Conservation (phyloP, 2,888 invertebrate genomes). For the Protula sp. region DNA sequence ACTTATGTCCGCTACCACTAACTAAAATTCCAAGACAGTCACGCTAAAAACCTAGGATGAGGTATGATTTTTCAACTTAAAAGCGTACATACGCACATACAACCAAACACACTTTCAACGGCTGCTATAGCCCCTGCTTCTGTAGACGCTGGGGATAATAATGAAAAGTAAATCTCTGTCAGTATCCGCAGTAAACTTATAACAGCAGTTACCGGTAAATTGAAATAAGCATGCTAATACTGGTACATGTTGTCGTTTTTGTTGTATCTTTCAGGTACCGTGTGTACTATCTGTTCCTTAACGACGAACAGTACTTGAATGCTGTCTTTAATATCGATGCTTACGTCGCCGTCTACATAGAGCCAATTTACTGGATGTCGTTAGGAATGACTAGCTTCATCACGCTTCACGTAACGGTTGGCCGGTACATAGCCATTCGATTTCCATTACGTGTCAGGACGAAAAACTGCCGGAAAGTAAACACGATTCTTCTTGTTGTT, state of each 20-base stretch:
- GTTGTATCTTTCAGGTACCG: neutral
- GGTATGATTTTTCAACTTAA: too few relatives aligned
- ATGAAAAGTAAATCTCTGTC: too few relatives aligned
- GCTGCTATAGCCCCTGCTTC: too few relatives aligned
- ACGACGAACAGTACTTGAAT: neutral
- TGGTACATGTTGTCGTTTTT: neutral
- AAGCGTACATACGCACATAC: too few relatives aligned
- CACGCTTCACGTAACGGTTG: neutral
- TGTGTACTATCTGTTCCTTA: neutral
- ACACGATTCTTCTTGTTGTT: too few relatives aligned
- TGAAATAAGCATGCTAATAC: neutral
- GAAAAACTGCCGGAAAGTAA: neutral
- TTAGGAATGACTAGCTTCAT: neutral
- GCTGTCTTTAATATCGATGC: neutral
- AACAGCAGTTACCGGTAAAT: too few relatives aligned
- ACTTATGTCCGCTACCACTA: too few relatives aligned
- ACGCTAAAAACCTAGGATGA: too few relatives aligned
- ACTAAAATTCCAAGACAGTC: too few relatives aligned
- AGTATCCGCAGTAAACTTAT: too few relatives aligned
- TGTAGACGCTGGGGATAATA: too few relatives aligned
- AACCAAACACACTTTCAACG: too few relatives aligned
- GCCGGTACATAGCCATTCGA: neutral
- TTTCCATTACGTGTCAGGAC: neutral
- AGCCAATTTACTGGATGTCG: neutral
- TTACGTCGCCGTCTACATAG: neutral